phyloP scores from a whole-genome alignment of 2,797 vertebrate species.

The Lacerta viridis region DNA sequence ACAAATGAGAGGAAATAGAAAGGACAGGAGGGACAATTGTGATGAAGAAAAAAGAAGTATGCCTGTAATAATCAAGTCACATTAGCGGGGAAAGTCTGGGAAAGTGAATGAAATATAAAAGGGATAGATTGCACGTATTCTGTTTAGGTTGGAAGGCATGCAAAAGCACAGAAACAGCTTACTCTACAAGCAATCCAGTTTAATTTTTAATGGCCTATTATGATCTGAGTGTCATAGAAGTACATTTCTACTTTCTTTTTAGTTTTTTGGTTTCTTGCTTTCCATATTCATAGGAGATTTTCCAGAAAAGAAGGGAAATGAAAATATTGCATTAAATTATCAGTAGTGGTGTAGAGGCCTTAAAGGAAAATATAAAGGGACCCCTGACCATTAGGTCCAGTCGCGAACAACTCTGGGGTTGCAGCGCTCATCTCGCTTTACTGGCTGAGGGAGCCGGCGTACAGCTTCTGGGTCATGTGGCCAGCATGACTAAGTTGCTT shows the following conservation, averaged over 20 bases:
- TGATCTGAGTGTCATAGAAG: neutral
- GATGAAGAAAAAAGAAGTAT: constrained; percentile 5
- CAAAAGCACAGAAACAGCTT: neutral
- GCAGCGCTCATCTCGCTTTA: no score
- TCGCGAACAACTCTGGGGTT: no score
- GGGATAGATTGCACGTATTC: neutral
- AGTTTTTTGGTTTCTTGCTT: neutral
- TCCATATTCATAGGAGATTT: neutral
- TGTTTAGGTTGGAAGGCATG: neutral
- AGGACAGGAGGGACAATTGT: neutral
- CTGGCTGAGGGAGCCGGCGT: no score
- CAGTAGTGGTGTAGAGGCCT: neutral
- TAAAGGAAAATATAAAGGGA: no score
- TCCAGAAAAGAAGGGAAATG: no score
- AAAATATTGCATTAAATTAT: neutral
- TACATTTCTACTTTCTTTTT: neutral
- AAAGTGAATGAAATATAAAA: neutral
- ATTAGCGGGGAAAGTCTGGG: constrained; percentile 12
- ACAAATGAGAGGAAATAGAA: constrained; percentile 15
- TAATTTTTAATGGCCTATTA: constrained; percentile 13
- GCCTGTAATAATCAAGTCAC: constrained; percentile 24
- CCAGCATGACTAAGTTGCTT: no score
- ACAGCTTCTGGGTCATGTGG: no score
- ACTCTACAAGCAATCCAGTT: neutral
- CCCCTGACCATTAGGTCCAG: no score